phyloP scores from a whole-genome alignment of 2,797 vertebrate species.

The Manis javanica region DNA sequence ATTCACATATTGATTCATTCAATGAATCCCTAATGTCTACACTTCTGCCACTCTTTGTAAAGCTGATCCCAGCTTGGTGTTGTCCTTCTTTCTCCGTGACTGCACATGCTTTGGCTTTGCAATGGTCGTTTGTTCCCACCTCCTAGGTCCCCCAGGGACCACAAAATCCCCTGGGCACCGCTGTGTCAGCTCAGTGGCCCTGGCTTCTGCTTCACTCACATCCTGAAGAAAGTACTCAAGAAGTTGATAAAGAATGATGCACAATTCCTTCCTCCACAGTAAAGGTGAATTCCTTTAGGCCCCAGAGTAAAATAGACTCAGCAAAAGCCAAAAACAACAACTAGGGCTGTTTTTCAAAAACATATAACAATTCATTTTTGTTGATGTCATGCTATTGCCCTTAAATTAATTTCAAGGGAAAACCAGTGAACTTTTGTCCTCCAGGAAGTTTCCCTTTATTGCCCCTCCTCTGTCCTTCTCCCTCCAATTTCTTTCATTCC shows the following conservation, averaged over 20 bases:
- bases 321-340: constrained; percentile 23
- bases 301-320: not conserved
- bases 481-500: constrained; percentile 29
- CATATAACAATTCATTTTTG: not conserved
- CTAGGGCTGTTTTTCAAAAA: not conserved
- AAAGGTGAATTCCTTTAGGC: constrained; percentile 16
- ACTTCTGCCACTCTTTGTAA: not conserved
- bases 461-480: not conserved
- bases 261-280: not conserved
- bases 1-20: not conserved
- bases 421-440: constrained; percentile 53
- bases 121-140: not conserved
- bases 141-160: not conserved
- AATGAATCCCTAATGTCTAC: not conserved
- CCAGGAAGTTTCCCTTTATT: not conserved
- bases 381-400: constrained; percentile 19
- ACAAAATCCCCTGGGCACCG: not conserved
- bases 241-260: not conserved
- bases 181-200: not conserved
- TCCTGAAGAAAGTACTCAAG: constrained; percentile 1
- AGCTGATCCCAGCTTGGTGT: not conserved
- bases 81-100: not conserved
- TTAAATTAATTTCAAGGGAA: constrained; percentile 61
- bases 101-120: not conserved
- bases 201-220: not conserved